Evolutionary conservation across 1,140 invertebrate genomes (phyloP), one percentile per base, ranked within the genome.

Genomic region (Anagrus nilaparvatae): DNA sequence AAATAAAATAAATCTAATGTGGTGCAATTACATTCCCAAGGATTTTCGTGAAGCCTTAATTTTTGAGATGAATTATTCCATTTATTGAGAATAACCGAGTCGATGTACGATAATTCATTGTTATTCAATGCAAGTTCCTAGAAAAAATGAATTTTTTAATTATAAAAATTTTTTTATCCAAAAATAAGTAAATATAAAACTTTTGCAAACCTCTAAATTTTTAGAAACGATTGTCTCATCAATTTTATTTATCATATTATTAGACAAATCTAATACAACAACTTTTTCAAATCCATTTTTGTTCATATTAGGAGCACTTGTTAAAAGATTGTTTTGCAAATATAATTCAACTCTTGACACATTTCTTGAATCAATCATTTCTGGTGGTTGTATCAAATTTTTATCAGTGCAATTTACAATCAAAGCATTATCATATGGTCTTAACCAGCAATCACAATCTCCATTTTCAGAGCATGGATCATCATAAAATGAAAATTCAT

Each of bases 331-430:
- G 10, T 63, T 57, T 0, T 76, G 75, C 4, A 81, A 53, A 24
- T 63, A 61, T 41, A 59, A 57, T 29, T 80, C 54, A 35, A 67
- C 61, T 19, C 69, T 63, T 37, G 69, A 68, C 13, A 44, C 44
- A 45, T 74, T 69, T 4, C 69, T 58, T 44, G 78, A 60, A 44
- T 71, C 70, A 28, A 44, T 20, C n/a, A 10, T 19, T 58, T 62
- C 45, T 70, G 60, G 27, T 81, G 58, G 43, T 70, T 60, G 10
- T 57, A 61, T 68, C 49, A 81, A 75, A 47, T 70, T 70, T 55
- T 81, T 81, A 18, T 63, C 65, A 35, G 69, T 71, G 24, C 81
- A 59, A 53, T 74, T 73, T 16, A 81, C 56, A 46, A 69, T 67
- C n/a, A n/a, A n/a, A n/a, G n/a, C n/a, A n/a, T n/a, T n/a, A n/a